phyloP scores from a whole-genome alignment of 2,888 invertebrate genomes.

The Crocallis elinguaria region DNA sequence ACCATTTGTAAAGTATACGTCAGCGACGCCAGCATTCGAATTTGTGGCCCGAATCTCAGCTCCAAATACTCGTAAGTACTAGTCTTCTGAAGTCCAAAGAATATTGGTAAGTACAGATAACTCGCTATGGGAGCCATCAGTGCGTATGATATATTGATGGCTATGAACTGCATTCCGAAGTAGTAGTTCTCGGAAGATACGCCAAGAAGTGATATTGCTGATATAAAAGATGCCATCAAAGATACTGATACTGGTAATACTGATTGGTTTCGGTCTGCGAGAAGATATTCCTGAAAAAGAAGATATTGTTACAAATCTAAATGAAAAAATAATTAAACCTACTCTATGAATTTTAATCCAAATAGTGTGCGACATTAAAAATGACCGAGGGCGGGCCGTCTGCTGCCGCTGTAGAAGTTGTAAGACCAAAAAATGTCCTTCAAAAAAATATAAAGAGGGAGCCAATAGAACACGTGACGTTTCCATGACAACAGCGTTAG shows the following conservation, averaged over 20 bases:
- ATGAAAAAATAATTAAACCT: background rate
- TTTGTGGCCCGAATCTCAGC: slow-evolving; percentile 90
- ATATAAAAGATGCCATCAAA: slow-evolving; percentile 96
- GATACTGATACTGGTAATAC: slow-evolving; percentile 93
- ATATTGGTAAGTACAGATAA: slow-evolving; percentile 92
- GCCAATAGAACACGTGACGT: too few relatives aligned
- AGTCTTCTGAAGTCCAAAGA: slow-evolving; percentile 91
- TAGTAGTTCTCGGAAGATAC: slow-evolving; percentile 94
- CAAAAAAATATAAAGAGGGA: too few relatives aligned
- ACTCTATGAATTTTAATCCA: background rate
- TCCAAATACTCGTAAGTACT: slow-evolving; percentile 97
- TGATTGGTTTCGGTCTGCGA: slow-evolving; percentile 93
- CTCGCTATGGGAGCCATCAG: slow-evolving; percentile 91
- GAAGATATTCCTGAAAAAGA: slow-evolving; percentile 89
- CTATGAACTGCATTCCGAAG: slow-evolving; percentile 91
- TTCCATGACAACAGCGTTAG: too few relatives aligned
- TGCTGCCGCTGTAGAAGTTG: too few relatives aligned
- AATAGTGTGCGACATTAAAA: too few relatives aligned
- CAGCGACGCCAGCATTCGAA: slow-evolving; percentile 91
- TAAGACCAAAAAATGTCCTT: too few relatives aligned
- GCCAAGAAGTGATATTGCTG: slow-evolving; percentile 94
- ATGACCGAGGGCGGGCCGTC: too few relatives aligned
- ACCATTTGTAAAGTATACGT: slow-evolving; percentile 95
- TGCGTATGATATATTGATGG: slow-evolving; percentile 90
- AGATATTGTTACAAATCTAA: background rate